A percentile compares a stretch with the other conserved stretches of the same genome.
phyloP scores from a whole-genome alignment of 1,140 invertebrate species.

The Bombus vancouverensis region DNA sequence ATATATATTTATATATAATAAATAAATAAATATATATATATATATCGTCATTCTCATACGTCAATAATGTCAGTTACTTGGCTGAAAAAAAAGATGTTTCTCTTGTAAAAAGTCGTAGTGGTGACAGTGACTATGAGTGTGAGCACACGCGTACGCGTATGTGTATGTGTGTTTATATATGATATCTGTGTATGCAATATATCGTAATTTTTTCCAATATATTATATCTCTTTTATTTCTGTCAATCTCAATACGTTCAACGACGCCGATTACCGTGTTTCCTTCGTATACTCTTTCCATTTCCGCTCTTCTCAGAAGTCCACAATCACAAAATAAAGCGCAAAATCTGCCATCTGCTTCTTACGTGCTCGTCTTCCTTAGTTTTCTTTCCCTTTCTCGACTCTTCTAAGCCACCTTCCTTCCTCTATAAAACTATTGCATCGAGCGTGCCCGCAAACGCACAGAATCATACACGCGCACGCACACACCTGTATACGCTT shows the following conservation, averaged over 20 bases:
- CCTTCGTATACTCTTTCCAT: background rate
- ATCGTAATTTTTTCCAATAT: slow-evolving; percentile 30
- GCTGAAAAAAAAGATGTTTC: slow-evolving; percentile 50
- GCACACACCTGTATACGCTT: slow-evolving; percentile 6
- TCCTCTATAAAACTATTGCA: background rate
- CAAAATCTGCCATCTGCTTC: slow-evolving; percentile 24
- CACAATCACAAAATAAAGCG: slow-evolving; percentile 25
- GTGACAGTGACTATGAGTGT: background rate
- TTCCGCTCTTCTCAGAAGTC: background rate
- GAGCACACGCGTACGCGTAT: background rate
- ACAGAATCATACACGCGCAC: slow-evolving; percentile 1
- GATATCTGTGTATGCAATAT: slow-evolving; percentile 30
- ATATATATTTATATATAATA: slow-evolving; percentile 1
- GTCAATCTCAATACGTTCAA: background rate
- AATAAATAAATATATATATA: slow-evolving; percentile 19
- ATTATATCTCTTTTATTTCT: slow-evolving; percentile 20
- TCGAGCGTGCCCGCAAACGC: background rate
- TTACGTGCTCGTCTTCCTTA: slow-evolving; percentile 7
- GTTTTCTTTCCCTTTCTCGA: slow-evolving; percentile 11
- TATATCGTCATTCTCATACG: slow-evolving; percentile 47
- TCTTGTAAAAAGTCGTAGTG: slow-evolving; percentile 57
- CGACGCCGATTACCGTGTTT: background rate
- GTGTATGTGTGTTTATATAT: background rate
- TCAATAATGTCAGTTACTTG: slow-evolving; percentile 48
- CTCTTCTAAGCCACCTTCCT: background rate